Evolutionary conservation across 2,113 vertebrate species (phyloP).

Genomic region (Plecotus auritus): DNA sequence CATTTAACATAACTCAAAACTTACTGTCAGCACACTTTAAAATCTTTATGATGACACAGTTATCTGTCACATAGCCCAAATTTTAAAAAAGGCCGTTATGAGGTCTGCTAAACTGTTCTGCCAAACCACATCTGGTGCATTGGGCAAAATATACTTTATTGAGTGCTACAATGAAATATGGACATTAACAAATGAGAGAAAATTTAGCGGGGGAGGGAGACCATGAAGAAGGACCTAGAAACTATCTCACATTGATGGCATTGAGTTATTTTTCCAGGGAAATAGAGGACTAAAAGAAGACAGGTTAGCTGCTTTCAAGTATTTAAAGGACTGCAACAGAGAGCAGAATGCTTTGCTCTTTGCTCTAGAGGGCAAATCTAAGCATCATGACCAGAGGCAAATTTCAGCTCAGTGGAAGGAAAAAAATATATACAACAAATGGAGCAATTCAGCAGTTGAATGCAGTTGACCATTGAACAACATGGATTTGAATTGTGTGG

Average conservation of each 20-base stretch:
- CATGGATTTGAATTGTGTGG: not conserved
- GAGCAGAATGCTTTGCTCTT: not conserved
- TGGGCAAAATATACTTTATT: not conserved
- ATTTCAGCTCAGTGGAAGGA: not conserved
- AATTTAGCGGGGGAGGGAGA: too few species aligned
- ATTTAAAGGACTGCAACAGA: not conserved
- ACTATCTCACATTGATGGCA: not conserved
- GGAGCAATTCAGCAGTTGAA: not conserved
- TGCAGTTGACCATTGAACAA: not conserved
- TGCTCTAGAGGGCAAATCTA: not conserved
- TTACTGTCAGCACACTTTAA: not conserved
- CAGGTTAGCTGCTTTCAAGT: not conserved
- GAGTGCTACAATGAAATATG: not conserved
- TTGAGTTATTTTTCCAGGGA: not conserved
- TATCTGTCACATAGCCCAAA: not conserved
- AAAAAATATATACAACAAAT: not conserved
- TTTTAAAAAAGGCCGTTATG: not conserved
- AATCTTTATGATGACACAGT: constrained; percentile 5
- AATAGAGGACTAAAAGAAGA: not conserved
- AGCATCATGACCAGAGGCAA: not conserved
- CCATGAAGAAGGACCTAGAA: not conserved
- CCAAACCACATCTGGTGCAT: not conserved
- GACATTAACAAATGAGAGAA: not conserved
- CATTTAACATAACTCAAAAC: not conserved
- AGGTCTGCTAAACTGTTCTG: not conserved